These are phyloP conservation scores for Rhombomys opimus DNA, from an alignment of 2,113 vertebrate species.

Conservation along the genomic window DNA sequence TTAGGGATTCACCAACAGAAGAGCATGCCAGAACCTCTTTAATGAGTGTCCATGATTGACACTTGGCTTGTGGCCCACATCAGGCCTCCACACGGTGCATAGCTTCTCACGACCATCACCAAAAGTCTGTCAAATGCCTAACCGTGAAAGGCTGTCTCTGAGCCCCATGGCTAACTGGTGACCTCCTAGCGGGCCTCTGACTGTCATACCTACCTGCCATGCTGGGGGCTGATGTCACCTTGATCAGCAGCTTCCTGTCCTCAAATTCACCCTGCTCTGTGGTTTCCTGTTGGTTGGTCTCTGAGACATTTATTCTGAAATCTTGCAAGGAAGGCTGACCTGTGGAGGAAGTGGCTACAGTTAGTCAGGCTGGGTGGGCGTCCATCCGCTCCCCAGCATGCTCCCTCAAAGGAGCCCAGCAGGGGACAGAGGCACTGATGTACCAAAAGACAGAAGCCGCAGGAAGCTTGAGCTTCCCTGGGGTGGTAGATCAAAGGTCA, in stretches of 20 bases:
- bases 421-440: not conserved
- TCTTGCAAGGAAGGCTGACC: not conserved
- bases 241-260: not conserved
- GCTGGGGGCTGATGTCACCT: not conserved
- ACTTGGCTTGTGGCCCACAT: not conserved
- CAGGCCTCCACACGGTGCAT: not conserved
- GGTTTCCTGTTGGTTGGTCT: not conserved
- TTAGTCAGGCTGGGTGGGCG: no score
- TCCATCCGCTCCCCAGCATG: not conserved
- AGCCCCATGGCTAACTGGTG: not conserved
- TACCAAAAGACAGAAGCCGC: not conserved
- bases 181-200: not conserved
- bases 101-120: not conserved
- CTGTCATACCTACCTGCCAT: accelerated
- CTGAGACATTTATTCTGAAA: not conserved
- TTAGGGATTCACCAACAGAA: not conserved
- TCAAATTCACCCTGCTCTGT: accelerated
- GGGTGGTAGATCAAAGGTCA: not conserved
- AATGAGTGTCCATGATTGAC: not conserved
- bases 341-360: not conserved
- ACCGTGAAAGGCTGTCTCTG: not conserved
- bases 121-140: not conserved
- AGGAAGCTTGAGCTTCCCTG: not conserved
- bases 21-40: not conserved
- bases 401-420: not conserved